These are phyloP conservation scores for Eristalinus aeneus DNA, from an alignment of 2,888 invertebrate genomes.

Conservation along the genomic window DNA sequence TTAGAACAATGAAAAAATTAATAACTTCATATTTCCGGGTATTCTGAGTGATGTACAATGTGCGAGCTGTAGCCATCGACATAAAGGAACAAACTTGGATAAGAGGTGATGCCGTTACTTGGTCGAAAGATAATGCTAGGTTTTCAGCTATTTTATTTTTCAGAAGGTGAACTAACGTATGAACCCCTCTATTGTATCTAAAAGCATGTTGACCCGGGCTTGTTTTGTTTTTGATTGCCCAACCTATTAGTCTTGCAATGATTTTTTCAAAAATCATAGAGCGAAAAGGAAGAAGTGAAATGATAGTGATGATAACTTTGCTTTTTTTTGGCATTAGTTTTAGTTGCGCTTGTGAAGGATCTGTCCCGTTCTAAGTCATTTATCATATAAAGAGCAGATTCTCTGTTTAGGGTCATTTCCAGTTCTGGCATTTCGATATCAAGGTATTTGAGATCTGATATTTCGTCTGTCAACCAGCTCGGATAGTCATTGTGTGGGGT, in stretches of 20 bases:
- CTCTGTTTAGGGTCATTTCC: slow-evolving; percentile 8
- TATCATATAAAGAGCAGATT: not conserved
- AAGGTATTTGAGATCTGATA: no score
- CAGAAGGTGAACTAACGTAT: no score
- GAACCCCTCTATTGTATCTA: not conserved
- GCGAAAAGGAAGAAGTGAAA: not conserved
- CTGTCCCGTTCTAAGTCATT: not conserved
- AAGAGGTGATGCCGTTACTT: no score
- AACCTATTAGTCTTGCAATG: slow-evolving; percentile 5
- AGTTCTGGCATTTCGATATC: not conserved
- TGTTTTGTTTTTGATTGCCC: slow-evolving; percentile 3
- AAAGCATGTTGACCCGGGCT: slow-evolving; percentile 6
- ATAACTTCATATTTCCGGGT: no score
- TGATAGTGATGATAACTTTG: not conserved
- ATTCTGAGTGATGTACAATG: no score
- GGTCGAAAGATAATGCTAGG: no score
- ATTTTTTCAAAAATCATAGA: slow-evolving; percentile 13
- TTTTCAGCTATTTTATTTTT: no score
- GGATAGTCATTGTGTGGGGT: not conserved
- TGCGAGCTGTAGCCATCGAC: no score
- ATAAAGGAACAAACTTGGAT: no score
- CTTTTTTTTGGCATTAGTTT: not conserved
- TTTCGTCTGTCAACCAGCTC: not conserved
- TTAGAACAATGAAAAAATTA: no score
- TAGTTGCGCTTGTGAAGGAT: not conserved